Percentiles rank a stretch among this genome's conserved stretches.
phyloP scores from a whole-genome alignment of 2,888 invertebrate genomes.

The Drosophila picticornis region DNA sequence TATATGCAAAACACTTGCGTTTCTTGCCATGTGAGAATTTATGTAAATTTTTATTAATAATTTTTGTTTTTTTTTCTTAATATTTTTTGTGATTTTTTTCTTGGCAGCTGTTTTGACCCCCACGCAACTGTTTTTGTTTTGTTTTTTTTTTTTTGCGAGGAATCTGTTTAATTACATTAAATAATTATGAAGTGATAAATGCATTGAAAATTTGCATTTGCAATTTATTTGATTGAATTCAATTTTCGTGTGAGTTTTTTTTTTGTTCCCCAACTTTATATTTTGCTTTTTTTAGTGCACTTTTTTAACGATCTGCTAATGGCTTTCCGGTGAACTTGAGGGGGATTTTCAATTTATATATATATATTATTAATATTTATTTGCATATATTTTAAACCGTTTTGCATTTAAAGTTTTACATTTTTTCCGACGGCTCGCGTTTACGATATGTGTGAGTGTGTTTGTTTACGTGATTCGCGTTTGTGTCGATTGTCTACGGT shows the following conservation, averaged over 20 bases:
- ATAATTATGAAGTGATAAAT: constrained; percentile 68
- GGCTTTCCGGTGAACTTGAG: constrained; percentile 48
- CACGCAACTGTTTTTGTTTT: constrained; percentile 47
- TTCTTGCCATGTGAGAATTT: constrained; percentile 68
- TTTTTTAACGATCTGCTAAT: constrained; percentile 53
- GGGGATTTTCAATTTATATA: not conserved
- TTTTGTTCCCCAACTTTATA: constrained; percentile 39
- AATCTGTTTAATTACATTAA: constrained; percentile 65
- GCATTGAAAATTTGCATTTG: constrained; percentile 51
- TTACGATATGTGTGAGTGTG: constrained; percentile 14
- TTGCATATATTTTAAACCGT: constrained; percentile 29
- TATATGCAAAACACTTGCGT: constrained; percentile 54
- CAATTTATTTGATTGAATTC: constrained; percentile 48
- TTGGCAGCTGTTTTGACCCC: constrained; percentile 40
- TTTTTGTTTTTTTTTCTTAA: constrained; percentile 22
- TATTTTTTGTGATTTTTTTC: constrained; percentile 21
- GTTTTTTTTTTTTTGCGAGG: constrained; percentile 48
- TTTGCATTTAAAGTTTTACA: constrained; percentile 23
- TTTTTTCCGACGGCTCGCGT: constrained; percentile 51
- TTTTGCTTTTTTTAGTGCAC: constrained; percentile 32
- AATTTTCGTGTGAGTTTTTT: constrained; percentile 65
- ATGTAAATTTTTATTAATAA: constrained; percentile 58
- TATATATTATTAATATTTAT: constrained; percentile 18
- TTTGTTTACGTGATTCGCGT: constrained; percentile 36
- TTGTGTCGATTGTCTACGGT: constrained; percentile 34